These are phyloP conservation scores for Tachysurus vachellii DNA, from an alignment of 2,113 vertebrate species.

Conservation along the genomic window DNA sequence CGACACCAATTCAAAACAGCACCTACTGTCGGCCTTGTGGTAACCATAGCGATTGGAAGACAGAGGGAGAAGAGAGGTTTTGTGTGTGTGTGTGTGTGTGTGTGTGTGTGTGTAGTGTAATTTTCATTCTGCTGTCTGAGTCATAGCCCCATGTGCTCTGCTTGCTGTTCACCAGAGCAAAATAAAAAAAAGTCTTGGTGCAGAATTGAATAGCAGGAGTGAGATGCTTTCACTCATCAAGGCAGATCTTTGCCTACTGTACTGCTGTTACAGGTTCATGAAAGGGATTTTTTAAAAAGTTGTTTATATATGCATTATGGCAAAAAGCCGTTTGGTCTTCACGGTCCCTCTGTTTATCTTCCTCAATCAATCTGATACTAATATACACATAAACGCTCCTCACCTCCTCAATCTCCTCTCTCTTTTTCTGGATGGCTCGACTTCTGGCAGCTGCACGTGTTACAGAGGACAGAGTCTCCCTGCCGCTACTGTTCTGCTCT, in stretches of 20 bases:
- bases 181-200: constrained; percentile 29
- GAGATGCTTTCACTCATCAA: constrained; percentile 43
- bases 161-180: constrained; percentile 50
- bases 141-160: constrained; percentile 50
- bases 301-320: constrained; percentile 47
- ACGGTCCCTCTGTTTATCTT: not conserved
- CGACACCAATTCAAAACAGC: constrained; percentile 55
- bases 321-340: constrained; percentile 43
- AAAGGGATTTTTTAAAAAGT: not conserved
- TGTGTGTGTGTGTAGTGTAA: constrained; percentile 41
- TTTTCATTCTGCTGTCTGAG: constrained; percentile 50
- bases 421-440: constrained; percentile 72
- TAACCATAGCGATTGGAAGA: constrained; percentile 71
- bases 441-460: constrained; percentile 62
- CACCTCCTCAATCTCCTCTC: constrained; percentile 73
- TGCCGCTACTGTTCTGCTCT: constrained; percentile 44
- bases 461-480: constrained; percentile 55
- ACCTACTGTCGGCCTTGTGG: constrained; percentile 56
- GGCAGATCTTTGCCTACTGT: not conserved
- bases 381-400: not conserved
- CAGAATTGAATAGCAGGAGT: constrained; percentile 29
- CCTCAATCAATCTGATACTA: constrained; percentile 40
- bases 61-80: constrained; percentile 50
- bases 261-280: constrained; percentile 15
- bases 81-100: constrained; percentile 32